Base-by-base conservation (phyloP, 2,113 vertebrate species). In the Zosterops borbonicus region DNA sequence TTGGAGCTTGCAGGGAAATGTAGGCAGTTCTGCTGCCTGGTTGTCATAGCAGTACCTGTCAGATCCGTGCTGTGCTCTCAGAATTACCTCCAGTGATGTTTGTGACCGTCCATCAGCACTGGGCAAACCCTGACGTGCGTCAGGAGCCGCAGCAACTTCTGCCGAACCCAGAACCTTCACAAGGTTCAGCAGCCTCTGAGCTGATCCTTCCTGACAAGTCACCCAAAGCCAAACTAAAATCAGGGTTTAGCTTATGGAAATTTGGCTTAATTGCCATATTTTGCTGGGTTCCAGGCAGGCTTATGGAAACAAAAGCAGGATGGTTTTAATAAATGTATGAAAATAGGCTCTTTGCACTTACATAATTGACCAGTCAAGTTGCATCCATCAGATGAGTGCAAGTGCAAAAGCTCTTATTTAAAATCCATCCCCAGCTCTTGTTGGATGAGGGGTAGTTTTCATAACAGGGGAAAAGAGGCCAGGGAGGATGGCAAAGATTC, bases 41-140 rank as follows among this genome's bases (percentile, higher is more conserved):
- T 87, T 94, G 94, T 94, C 95, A 90, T 58, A 82, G 96, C 95
- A 95, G 87, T 83, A 94, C 94, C 94, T 96, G 96, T 88, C 95
- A 95, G 69, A 28, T 42, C n/a, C 7, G 2, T 27, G 14, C 76
- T 63, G 82, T 3, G 37, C 83, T 76, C 79, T 56, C 63, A 16
- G 77, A 35, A 12, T 67, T 27, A 6, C 35, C 90, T 74, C 11
- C 60, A 50, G 63, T 49, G 25, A 1, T 25, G 55, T 20, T 5
- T 73, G 86, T 60, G 85, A 8, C 71, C 69, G 0, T 59, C 95
- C 78, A 13, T 58, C 91, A 52, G 3, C 5, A 33, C 18, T 4
- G 47, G 50, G 86, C 85, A 71, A 42, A 50, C 73, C 39, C 64
- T 4, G 22, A 3, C 5, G 39, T 13, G 69, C 9, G 8, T 39